These are phyloP conservation scores for Lethenteron camtschaticum DNA, from an alignment of 2,113 vertebrate species.

Conservation along the genomic window DNA sequence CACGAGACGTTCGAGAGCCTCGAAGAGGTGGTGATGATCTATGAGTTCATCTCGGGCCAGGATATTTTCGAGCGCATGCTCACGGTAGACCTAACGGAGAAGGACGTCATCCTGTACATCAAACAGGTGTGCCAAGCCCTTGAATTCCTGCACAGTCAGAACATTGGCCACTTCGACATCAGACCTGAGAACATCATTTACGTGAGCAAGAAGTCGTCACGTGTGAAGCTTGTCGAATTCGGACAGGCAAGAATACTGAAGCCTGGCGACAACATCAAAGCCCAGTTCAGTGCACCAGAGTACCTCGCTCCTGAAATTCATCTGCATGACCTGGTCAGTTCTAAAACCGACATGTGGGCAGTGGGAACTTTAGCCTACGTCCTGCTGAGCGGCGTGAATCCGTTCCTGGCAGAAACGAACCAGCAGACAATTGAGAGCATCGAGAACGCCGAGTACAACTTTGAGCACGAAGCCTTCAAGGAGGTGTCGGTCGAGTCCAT, in stretches of 20 bases:
- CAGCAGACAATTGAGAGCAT: conserved; percentile 92
- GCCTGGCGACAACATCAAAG: conserved; percentile 68
- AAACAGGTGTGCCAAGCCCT: conserved; percentile 69
- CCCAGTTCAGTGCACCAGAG: conserved; percentile 69
- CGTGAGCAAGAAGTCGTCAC: conserved; percentile 51
- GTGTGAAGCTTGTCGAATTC: conserved; percentile 79
- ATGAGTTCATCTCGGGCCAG: conserved; percentile 74
- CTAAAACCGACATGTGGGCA: conserved; percentile 91
- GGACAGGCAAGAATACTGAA: conserved; percentile 68
- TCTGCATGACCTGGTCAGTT: conserved; percentile 69
- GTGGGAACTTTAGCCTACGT: conserved; percentile 68
- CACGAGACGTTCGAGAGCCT: conserved; percentile 82
- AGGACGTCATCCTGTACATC: conserved; percentile 55
- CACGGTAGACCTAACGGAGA: conserved; percentile 54
- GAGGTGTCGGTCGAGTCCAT: conserved; percentile 57
- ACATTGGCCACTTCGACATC: conserved; percentile 80
- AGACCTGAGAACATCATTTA: conserved; percentile 88
- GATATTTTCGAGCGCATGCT: conserved; percentile 81
- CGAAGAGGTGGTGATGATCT: conserved; percentile 87
- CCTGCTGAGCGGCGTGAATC: conserved; percentile 73
- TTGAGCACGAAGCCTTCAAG: conserved; percentile 80
- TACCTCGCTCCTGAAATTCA: conserved; percentile 87
- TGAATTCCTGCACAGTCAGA: conserved; percentile 53
- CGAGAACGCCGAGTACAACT: conserved; percentile 66
- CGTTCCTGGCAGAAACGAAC: conserved; percentile 85